Percentiles rank a stretch among this genome's conserved stretches.
phyloP scores from a whole-genome alignment of 37 sponge, comb jelly and placozoan species.

The Ianthella basta region DNA sequence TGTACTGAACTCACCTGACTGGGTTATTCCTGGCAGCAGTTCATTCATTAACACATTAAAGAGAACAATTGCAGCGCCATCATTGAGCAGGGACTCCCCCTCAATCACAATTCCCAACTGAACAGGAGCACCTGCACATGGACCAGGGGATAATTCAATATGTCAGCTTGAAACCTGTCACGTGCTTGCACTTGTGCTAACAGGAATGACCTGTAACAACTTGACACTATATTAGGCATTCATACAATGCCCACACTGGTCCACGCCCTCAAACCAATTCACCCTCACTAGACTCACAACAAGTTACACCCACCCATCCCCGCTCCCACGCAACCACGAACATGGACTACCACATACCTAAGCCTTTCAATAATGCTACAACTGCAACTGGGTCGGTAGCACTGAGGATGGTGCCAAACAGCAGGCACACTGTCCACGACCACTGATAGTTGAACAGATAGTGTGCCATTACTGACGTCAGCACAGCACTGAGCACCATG shows the following conservation, averaged over 20 bases:
- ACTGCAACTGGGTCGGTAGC: conserved; percentile 97
- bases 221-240: background rate
- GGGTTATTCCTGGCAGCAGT: conserved; percentile 54
- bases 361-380: conserved; percentile 81
- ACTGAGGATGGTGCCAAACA: conserved; percentile 88
- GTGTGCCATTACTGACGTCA: conserved; percentile 76
- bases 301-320: background rate
- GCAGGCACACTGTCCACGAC: conserved; percentile 79
- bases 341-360: conserved; percentile 43
- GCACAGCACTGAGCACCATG: conserved; percentile 55
- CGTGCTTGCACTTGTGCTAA: background rate
- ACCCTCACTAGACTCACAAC: too few species aligned
- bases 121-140: conserved; percentile 65
- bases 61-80: conserved; percentile 92
- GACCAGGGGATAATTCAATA: too few species aligned
- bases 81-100: conserved; percentile 94
- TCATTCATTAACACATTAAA: conserved; percentile 82
- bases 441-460: conserved; percentile 90
- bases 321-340: conserved; percentile 1
- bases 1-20: conserved; percentile 37
- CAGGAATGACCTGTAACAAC: background rate
- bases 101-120: conserved; percentile 87
- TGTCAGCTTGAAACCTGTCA: background rate
- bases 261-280: too few species aligned
- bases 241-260: background rate